Conservation (phyloP, 2,888 invertebrate genomes). For the Lobophora halterata region DNA sequence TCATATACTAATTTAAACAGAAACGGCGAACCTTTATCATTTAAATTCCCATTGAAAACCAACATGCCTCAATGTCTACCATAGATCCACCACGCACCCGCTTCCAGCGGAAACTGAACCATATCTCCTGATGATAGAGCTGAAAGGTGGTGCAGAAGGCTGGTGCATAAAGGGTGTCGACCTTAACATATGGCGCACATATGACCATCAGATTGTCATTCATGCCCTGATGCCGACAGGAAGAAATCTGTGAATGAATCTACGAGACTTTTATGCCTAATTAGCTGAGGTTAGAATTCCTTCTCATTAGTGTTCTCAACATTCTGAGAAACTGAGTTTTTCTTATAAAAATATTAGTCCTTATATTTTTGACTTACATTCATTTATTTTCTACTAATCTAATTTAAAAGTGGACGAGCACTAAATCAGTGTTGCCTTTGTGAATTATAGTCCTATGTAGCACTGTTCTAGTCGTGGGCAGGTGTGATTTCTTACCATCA, state of each 20-base stretch:
- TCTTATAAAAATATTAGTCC: too few relatives aligned
- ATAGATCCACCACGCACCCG: slow-evolving; percentile 10
- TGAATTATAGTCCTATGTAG: too few relatives aligned
- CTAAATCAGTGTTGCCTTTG: too few relatives aligned
- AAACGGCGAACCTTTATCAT: slow-evolving; percentile 36
- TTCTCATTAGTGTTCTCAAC: background rate
- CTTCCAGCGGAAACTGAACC: slow-evolving; percentile 9
- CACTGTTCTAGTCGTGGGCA: too few relatives aligned
- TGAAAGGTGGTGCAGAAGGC: background rate
- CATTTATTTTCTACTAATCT: too few relatives aligned
- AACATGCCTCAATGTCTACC: slow-evolving; percentile 36
- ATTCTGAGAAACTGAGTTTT: too few relatives aligned
- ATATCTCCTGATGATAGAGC: slow-evolving; percentile 10
- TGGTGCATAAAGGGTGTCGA: slow-evolving; percentile 33
- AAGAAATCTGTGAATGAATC: slow-evolving; percentile 18
- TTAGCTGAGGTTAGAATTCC: slow-evolving; percentile 8
- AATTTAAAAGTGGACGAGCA: too few relatives aligned
- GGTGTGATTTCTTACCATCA: too few relatives aligned
- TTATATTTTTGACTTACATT: too few relatives aligned
- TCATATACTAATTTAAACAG: slow-evolving; percentile 34
- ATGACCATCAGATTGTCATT: slow-evolving; percentile 31
- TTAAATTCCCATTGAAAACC: slow-evolving; percentile 45
- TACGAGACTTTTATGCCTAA: slow-evolving; percentile 16
- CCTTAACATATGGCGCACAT: slow-evolving; percentile 36
- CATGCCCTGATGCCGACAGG: slow-evolving; percentile 18